Evolutionary conservation across 1,140 invertebrate genomes (phyloP).

Genomic region (Panulirus ornatus): DNA sequence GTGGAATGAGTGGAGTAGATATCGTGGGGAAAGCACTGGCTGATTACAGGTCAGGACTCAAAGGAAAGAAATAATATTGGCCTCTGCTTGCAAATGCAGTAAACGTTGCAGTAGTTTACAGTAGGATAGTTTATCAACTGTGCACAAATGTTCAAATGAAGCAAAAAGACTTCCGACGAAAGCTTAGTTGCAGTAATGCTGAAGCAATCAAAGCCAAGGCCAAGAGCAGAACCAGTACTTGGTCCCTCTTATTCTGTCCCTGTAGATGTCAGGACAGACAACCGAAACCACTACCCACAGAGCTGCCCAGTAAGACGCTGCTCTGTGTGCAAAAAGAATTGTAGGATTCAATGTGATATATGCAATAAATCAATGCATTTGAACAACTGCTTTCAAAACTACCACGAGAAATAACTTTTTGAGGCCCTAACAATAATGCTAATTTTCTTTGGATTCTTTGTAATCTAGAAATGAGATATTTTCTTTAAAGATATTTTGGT

Average conservation of each 20-base stretch:
- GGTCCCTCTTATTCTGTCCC: constrained; percentile 47
- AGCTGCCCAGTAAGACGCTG: constrained; percentile 52
- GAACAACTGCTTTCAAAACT: constrained; percentile 40
- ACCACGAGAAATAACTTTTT: constrained; percentile 49
- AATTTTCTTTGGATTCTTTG: no score
- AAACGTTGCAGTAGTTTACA: constrained; percentile 43
- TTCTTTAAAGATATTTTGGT: no score
- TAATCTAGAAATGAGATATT: no score
- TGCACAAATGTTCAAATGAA: constrained; percentile 8
- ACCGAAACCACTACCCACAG: constrained; percentile 43
- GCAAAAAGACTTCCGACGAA: constrained; percentile 46
- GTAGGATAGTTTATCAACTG: constrained; percentile 29
- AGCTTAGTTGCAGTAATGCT: constrained; percentile 56
- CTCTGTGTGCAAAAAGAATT: constrained; percentile 57
- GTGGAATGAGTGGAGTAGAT: constrained; percentile 42
- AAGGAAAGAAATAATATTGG: constrained; percentile 65
- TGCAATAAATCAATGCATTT: constrained; percentile 47
- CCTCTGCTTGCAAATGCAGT: constrained; percentile 36
- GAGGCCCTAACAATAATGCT: no score
- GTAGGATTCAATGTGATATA: constrained; percentile 43
- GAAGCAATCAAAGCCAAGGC: constrained; percentile 47
- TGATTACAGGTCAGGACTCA: constrained; percentile 28
- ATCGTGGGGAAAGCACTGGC: constrained; percentile 36
- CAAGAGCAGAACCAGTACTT: constrained; percentile 10
- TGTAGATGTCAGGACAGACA: constrained; percentile 29